Evolutionary conservation across 2,888 invertebrate species (phyloP).

Genomic region (Parnassius orleans): DNA sequence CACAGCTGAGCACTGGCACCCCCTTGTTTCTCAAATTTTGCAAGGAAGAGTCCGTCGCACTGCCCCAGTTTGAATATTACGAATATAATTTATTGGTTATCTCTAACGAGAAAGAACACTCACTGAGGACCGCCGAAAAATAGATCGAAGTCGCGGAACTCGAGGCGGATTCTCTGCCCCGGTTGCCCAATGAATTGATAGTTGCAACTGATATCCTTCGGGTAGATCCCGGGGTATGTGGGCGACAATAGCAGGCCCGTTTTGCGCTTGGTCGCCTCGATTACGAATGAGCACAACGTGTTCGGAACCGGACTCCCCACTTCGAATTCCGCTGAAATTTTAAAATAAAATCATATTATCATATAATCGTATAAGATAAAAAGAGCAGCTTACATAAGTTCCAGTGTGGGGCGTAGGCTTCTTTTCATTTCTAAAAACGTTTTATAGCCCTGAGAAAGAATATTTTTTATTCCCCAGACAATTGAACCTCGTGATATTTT

Average conservation of each 20-base stretch:
- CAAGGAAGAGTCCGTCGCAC: too few relatives aligned
- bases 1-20: too few relatives aligned
- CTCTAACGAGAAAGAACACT: constrained; percentile 63
- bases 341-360: not conserved
- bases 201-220: constrained; percentile 96
- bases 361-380: too few relatives aligned
- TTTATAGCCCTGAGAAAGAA: too few relatives aligned
- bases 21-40: too few relatives aligned
- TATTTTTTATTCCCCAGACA: too few relatives aligned
- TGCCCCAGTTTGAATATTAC: too few relatives aligned
- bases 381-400: too few relatives aligned
- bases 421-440: too few relatives aligned
- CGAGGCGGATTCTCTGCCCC: constrained; percentile 95
- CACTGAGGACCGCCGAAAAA: constrained; percentile 99
- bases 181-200: constrained; percentile 95
- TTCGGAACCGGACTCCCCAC: constrained; percentile 94
- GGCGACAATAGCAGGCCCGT: constrained; percentile 96
- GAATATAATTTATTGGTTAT: too few relatives aligned
- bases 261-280: constrained; percentile 87
- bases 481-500: too few relatives aligned
- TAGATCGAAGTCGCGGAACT: constrained; percentile 98
- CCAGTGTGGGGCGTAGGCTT: too few relatives aligned
- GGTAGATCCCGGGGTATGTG: constrained; percentile 99
- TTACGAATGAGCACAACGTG: constrained; percentile 93
- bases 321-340: constrained; percentile 90